Percentiles rank a stretch among this genome's conserved stretches.
phyloP scores from a whole-genome alignment of 1,140 invertebrate genomes.

The Rhopalosiphum maidis region DNA sequence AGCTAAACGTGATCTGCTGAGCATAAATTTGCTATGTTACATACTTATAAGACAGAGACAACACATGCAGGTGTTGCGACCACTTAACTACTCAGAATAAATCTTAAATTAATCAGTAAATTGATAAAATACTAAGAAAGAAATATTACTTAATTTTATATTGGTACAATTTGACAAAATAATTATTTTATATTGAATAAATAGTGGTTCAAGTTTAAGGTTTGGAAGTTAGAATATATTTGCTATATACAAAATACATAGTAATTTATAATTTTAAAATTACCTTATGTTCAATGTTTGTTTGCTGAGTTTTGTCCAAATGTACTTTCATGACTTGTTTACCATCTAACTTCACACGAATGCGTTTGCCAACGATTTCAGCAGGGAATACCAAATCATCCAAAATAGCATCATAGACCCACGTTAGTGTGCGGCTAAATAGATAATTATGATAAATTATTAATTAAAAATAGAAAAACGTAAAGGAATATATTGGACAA shows the following conservation, averaged over 20 bases:
- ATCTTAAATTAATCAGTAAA: too few relatives aligned
- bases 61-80: too few relatives aligned
- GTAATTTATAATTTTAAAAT: constrained; percentile 41
- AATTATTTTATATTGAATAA: too few relatives aligned
- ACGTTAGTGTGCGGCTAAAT: constrained; percentile 87
- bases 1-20: too few relatives aligned
- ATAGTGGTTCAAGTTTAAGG: too few relatives aligned
- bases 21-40: too few relatives aligned
- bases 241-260: background rate
- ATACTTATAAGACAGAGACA: too few relatives aligned
- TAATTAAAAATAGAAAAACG: background rate
- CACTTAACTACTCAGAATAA: too few relatives aligned
- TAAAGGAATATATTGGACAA: background rate
- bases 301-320: constrained; percentile 97
- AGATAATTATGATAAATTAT: constrained; percentile 40
- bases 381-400: constrained; percentile 98
- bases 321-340: constrained; percentile 97
- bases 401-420: constrained; percentile 96
- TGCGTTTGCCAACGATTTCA: constrained; percentile 98
- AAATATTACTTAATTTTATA: too few relatives aligned
- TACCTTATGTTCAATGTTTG: constrained; percentile 99
- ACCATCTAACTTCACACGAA: constrained; percentile 94
- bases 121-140: too few relatives aligned
- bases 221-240: background rate
- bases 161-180: too few relatives aligned